Conservation (phyloP, 2,888 invertebrate genomes). For the Steinernema hermaphroditum region DNA sequence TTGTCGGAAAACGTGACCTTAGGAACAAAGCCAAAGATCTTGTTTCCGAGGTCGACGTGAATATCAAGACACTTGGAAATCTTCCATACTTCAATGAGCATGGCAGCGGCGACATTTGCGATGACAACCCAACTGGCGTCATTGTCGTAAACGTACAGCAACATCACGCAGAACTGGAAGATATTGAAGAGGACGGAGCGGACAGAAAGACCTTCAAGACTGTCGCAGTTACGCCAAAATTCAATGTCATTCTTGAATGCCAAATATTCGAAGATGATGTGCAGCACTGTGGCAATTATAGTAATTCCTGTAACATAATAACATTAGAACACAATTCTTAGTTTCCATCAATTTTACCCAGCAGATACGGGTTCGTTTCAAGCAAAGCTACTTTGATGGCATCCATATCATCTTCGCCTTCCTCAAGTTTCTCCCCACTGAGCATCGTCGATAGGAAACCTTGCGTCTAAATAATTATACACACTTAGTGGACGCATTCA, state of each 20-base stretch:
- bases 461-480: conserved; percentile 65
- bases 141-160: conserved; percentile 95
- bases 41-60: conserved; percentile 68
- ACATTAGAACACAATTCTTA: conserved; percentile 90
- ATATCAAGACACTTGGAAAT: conserved; percentile 81
- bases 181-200: conserved; percentile 97
- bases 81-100: conserved; percentile 97
- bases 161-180: conserved; percentile 90
- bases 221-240: conserved; percentile 97
- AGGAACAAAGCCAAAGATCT: conserved; percentile 80
- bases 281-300: conserved; percentile 86
- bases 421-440: conserved; percentile 67
- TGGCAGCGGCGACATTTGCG: conserved; percentile 87
- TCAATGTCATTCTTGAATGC: conserved; percentile 99
- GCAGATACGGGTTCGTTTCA: too few species aligned
- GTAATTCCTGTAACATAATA: conserved; percentile 75
- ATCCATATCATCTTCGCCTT: conserved; percentile 73
- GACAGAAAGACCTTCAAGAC: conserved; percentile 86
- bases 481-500: conserved; percentile 85
- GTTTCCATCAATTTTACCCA: too few species aligned
- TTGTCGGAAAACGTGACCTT: conserved; percentile 84
- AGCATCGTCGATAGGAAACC: conserved; percentile 62
- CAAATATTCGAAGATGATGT: conserved; percentile 94
- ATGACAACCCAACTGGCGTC: conserved; percentile 94
- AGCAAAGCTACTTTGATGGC: conserved; percentile 79